Percentiles rank a stretch among this genome's conserved stretches.
Conservation (phyloP, 2,797 vertebrate species). For the Peromyscus attwateri region DNA sequence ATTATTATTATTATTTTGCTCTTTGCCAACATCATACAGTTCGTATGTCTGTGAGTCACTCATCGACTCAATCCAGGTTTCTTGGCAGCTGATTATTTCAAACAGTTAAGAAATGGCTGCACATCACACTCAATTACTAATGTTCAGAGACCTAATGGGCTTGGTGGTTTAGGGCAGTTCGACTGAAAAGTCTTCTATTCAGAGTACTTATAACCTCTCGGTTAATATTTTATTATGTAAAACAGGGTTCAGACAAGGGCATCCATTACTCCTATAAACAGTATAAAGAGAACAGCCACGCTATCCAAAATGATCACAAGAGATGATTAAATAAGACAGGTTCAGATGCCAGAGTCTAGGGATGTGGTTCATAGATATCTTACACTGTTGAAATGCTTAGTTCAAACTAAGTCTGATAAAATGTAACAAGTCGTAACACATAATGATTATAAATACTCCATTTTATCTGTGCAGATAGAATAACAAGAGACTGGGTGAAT, state of each 20-base stretch:
- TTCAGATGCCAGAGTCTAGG: conserved; percentile 11
- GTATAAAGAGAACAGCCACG: conserved; percentile 39
- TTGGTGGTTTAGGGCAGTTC: conserved; percentile 2
- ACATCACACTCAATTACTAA: not conserved
- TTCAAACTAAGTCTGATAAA: conserved; percentile 38
- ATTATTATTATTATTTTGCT: not conserved
- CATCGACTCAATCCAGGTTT: not conserved
- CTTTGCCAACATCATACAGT: not conserved
- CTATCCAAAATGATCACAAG: conserved; percentile 62
- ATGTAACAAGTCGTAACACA: not conserved
- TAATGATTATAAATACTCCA: not conserved
- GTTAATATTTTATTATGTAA: conserved; percentile 42
- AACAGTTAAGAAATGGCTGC: not conserved
- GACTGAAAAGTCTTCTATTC: conserved; percentile 58
- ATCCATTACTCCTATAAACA: not conserved
- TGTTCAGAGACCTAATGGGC: not conserved
- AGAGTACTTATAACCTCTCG: conserved; percentile 28
- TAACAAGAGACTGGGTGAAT: not conserved
- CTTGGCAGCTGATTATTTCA: not conserved
- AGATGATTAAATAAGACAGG: conserved; percentile 47
- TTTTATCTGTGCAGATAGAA: not conserved
- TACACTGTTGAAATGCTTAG: not conserved
- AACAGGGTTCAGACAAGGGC: conserved; percentile 30
- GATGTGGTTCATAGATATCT: conserved; percentile 14
- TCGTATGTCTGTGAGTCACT: not conserved